Conservation (phyloP, 2,797 vertebrate species). For the Glyptemys insculpta region DNA sequence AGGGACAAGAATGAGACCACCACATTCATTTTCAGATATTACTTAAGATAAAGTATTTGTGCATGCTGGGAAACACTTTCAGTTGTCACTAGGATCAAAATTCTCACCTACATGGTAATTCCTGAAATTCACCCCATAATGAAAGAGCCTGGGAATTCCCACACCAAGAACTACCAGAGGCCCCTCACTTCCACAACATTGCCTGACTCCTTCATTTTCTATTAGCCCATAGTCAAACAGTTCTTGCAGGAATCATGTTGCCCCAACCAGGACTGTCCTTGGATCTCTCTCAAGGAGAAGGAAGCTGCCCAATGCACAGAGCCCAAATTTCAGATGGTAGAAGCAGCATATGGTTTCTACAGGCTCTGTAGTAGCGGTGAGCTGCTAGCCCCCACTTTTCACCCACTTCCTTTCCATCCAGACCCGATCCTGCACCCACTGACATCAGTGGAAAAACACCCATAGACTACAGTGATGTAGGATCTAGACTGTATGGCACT, state of each 20-base stretch:
- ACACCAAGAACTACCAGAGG: slow-evolving; percentile 2
- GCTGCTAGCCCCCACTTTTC: neutral
- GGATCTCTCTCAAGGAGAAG: neutral
- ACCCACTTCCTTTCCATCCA: neutral
- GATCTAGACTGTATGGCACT: neutral
- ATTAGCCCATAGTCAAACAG: neutral
- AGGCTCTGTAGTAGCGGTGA: neutral
- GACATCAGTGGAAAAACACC: neutral
- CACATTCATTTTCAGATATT: neutral
- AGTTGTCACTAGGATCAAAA: slow-evolving; percentile 22
- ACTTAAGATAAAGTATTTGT: neutral
- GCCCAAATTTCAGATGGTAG: neutral
- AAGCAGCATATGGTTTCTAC: neutral
- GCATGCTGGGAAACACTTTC: neutral
- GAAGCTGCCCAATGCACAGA: neutral
- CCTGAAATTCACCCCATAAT: neutral
- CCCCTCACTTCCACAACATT: neutral
- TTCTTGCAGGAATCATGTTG: neutral
- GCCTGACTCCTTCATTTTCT: neutral
- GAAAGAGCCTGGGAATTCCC: neutral
- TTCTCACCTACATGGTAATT: neutral
- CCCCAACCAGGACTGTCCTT: neutral
- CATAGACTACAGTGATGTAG: neutral
- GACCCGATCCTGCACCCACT: neutral
- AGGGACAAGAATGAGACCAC: slow-evolving; percentile 4